These are phyloP conservation scores for Lichenostomus cassidix DNA, from an alignment of 2,113 vertebrate species.

Conservation along the genomic window DNA sequence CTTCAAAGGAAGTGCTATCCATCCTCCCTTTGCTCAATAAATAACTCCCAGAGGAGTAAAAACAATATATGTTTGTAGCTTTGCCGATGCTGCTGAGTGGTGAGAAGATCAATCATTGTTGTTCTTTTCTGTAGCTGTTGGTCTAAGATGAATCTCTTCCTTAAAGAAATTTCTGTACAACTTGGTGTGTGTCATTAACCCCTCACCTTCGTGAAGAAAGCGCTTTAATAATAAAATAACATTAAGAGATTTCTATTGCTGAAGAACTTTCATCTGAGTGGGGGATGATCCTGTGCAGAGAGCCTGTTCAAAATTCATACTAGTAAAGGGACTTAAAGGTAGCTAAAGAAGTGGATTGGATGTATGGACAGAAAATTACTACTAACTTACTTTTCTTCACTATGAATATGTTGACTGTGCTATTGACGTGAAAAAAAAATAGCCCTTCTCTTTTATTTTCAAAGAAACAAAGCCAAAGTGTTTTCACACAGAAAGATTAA, in stretches of 20 bases:
- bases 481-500: neutral
- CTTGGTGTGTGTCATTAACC: slow-evolving; percentile 17
- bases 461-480: neutral
- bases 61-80: slow-evolving; percentile 65
- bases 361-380: neutral
- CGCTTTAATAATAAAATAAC: neutral
- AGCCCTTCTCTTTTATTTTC: neutral
- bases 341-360: neutral
- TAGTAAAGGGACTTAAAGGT: neutral
- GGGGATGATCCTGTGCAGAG: neutral
- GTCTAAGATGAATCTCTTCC: slow-evolving; percentile 48
- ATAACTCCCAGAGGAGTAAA: slow-evolving; percentile 70
- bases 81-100: slow-evolving; percentile 40
- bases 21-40: slow-evolving; percentile 73
- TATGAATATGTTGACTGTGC: neutral
- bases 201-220: neutral
- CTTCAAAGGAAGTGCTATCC: slow-evolving; percentile 78
- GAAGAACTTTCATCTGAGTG: neutral
- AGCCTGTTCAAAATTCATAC: neutral
- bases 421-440: neutral
- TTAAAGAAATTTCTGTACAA: slow-evolving; percentile 31
- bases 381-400: neutral
- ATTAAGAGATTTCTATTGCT: neutral
- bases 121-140: slow-evolving; percentile 22
- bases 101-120: slow-evolving; percentile 70